Conservation (phyloP, 1,140 invertebrate genomes). For the Camponotus floridanus region DNA sequence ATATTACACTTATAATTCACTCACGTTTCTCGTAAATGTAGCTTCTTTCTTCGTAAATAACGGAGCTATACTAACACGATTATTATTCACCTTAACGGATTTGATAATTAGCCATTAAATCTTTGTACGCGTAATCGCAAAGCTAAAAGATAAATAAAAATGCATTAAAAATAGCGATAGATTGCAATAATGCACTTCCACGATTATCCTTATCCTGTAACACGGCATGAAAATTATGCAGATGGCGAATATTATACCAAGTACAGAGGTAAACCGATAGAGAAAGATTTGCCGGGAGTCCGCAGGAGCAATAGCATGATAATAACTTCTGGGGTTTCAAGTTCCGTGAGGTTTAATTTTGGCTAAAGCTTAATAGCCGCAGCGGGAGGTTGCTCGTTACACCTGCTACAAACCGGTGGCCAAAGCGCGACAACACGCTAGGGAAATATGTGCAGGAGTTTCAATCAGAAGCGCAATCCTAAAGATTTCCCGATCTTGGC, state of each 20-base stretch:
- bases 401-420: slow-evolving; percentile 71
- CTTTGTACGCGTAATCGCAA: too few species aligned
- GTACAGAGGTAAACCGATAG: slow-evolving; percentile 29
- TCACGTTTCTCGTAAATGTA: neutral
- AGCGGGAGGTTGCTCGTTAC: slow-evolving; percentile 73
- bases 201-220: neutral
- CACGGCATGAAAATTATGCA: slow-evolving; percentile 36
- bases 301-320: slow-evolving; percentile 62
- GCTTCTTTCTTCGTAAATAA: neutral
- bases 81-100: neutral
- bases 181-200: neutral
- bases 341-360: slow-evolving; percentile 77
- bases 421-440: slow-evolving; percentile 76
- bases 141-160: too few species aligned
- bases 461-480: slow-evolving; percentile 72
- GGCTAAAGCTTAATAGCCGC: slow-evolving; percentile 77
- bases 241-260: slow-evolving; percentile 33
- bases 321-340: slow-evolving; percentile 75
- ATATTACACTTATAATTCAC: slow-evolving; percentile 4
- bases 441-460: slow-evolving; percentile 77
- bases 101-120: neutral
- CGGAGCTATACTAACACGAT: neutral
- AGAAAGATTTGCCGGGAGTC: slow-evolving; percentile 37
- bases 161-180: neutral
- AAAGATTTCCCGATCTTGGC: slow-evolving; percentile 60